phyloP scores from a whole-genome alignment of 2,113 vertebrate species.

The Perca schrenkii region DNA sequence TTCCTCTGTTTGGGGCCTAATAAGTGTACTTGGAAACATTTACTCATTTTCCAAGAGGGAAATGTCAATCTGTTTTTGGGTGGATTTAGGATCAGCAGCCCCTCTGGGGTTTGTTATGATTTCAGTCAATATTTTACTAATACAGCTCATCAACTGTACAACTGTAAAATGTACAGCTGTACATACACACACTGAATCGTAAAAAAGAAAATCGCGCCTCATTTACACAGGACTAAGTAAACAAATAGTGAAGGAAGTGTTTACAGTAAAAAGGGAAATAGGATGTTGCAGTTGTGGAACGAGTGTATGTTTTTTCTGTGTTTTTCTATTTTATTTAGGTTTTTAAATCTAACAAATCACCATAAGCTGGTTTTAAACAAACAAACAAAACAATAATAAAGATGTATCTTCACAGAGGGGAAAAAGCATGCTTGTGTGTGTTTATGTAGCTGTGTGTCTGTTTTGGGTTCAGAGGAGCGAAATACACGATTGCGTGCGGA shows the following conservation, averaged over 20 bases:
- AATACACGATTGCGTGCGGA: slow-evolving; percentile 64
- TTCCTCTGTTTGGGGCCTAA: slow-evolving; percentile 69
- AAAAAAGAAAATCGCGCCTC: slow-evolving; percentile 43
- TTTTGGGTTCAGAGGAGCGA: slow-evolving; percentile 46
- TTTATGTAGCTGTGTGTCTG: slow-evolving; percentile 39
- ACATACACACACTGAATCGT: slow-evolving; percentile 30
- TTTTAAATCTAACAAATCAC: slow-evolving; percentile 42
- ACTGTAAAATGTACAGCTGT: slow-evolving; percentile 27
- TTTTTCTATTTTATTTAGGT: slow-evolving; percentile 18
- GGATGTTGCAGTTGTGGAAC: slow-evolving; percentile 9
- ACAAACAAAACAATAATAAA: slow-evolving; percentile 36
- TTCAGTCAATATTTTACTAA: slow-evolving; percentile 46
- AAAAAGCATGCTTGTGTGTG: neutral
- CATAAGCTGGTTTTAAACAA: slow-evolving; percentile 31
- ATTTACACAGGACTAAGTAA: slow-evolving; percentile 50
- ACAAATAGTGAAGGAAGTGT: slow-evolving; percentile 54
- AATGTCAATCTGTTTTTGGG: slow-evolving; percentile 38
- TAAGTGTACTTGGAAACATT: slow-evolving; percentile 65
- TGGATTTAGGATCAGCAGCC: slow-evolving; percentile 45
- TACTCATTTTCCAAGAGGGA: slow-evolving; percentile 54
- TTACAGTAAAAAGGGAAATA: slow-evolving; percentile 53
- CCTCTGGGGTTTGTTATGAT: slow-evolving; percentile 60
- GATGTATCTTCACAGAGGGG: slow-evolving; percentile 2
- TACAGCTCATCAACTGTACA: slow-evolving; percentile 39
- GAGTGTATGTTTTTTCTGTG: slow-evolving; percentile 11